Percentiles rank a stretch among this genome's conserved stretches.
Evolutionary conservation across 1,140 invertebrate genomes (phyloP).

Genomic region (Whitmania pigra): DNA sequence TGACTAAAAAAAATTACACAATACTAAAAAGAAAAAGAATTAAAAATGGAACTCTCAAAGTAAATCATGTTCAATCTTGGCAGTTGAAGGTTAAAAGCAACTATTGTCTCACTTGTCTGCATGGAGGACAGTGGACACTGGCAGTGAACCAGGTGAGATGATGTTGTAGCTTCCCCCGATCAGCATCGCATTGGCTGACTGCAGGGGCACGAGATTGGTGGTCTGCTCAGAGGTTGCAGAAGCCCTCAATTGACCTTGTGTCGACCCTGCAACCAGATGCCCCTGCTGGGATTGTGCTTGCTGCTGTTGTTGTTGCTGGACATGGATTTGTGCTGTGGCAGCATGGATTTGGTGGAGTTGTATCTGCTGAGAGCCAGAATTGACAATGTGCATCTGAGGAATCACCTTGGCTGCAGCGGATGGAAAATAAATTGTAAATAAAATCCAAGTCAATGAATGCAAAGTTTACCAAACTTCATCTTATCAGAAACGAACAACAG

Average conservation of each 20-base stretch:
- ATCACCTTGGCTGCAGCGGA: too few species aligned
- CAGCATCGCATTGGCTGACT: conserved; percentile 5
- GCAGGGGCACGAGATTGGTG: background rate
- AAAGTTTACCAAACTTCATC: too few species aligned
- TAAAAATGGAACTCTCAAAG: too few species aligned
- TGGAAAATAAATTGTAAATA: too few species aligned
- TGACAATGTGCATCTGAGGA: too few species aligned
- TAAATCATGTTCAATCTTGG: too few species aligned
- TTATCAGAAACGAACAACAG: too few species aligned
- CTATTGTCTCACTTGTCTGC: background rate
- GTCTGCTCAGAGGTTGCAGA: background rate
- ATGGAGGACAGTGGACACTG: conserved; percentile 1
- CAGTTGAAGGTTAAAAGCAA: too few species aligned
- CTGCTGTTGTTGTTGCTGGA: conserved; percentile 3
- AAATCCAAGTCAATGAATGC: too few species aligned
- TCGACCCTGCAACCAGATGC: background rate
- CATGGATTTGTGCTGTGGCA: background rate
- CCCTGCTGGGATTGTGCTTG: background rate
- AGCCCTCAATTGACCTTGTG: background rate
- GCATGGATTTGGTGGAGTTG: background rate
- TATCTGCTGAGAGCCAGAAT: background rate
- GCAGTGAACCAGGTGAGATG: background rate
- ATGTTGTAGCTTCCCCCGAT: conserved; percentile 9
- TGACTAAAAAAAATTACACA: too few species aligned
- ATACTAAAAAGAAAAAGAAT: too few species aligned